Conservation (phyloP, 2,797 vertebrate species). For the Sorex maritimensis region DNA sequence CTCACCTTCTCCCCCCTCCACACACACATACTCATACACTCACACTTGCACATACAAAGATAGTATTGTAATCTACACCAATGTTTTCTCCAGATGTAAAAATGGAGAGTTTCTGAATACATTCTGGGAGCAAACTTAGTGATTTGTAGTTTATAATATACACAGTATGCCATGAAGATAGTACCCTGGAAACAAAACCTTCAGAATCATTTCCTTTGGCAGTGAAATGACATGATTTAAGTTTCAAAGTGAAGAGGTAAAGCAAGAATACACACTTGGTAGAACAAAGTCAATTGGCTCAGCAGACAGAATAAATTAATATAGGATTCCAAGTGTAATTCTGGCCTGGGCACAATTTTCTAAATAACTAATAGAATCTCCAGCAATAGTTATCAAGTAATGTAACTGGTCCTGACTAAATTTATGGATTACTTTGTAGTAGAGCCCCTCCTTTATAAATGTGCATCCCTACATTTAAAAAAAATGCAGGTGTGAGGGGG, state of each 20-base stretch:
- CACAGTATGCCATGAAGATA: constrained; percentile 37
- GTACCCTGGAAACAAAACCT: not conserved
- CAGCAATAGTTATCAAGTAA: not conserved
- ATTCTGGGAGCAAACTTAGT: constrained; percentile 69
- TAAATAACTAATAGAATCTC: not conserved
- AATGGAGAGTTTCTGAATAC: constrained; percentile 27
- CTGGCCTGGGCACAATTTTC: not conserved
- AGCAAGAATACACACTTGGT: not conserved
- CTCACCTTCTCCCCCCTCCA: too few relatives aligned
- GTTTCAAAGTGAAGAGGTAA: constrained; percentile 17
- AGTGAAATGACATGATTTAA: constrained; percentile 14
- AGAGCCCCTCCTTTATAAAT: not conserved
- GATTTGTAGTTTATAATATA: constrained; percentile 61
- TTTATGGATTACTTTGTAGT: not conserved
- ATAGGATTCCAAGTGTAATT: not conserved
- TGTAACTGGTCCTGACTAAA: not conserved
- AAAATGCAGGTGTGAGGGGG: not conserved
- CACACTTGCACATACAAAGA: not conserved
- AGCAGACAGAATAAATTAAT: constrained; percentile 4
- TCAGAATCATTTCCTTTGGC: not conserved
- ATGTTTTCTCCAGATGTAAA: constrained; percentile 65
- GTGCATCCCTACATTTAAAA: not conserved
- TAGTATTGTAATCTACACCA: not conserved
- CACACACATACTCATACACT: too few relatives aligned
- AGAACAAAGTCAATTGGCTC: constrained; percentile 37